Base-by-base conservation (phyloP, 2,888 invertebrate species). In the Cyaniris semiargus region DNA sequence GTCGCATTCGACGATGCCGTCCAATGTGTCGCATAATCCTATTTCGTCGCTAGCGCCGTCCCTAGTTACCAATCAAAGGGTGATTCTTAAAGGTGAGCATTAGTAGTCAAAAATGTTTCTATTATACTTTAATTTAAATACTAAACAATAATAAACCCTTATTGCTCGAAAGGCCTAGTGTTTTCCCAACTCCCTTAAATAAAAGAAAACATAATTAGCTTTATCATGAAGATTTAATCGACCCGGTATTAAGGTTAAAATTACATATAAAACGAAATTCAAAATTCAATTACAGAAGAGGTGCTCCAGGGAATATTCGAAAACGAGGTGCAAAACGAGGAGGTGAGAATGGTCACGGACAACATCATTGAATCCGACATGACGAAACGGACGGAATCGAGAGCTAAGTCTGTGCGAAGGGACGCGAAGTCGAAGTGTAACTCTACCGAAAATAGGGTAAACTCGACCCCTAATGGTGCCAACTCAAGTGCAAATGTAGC, bases 301-400 rank as follows among this genome's bases (percentile, higher is more conserved):
- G 89, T 90, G 0, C 85, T 94, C 1, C 92, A 92, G 80, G 82
- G 90, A 18, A 92, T 94, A 79, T 86, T 94, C 78, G 92, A 94
- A 23, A 83, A 83, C 0, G 90, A 92, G 66, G 90, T 89, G 0
- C 83, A 79, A 60, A 77, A 76, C 5, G 83, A 80, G 1, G 79
- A 70, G 77, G 72, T 53, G 53, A 53, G 79, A 4, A 81, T 79
- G 71, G 89, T 86, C 82, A 70, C 84, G 0, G 86, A 87, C 48
- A 84, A 78, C 79, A 86, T 89, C 1, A 85, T 89, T 31, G 80
- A 83, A 0, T 85, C 85, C 56, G 70, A 76, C 0, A 76, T 75
- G 3, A 38, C 74, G 31, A 66, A 34, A 23, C 38, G 27, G 38
- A n/a, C 76, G 10, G 44, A n/a, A 8, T 60, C 58, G 1, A 76